Evolutionary conservation across 2,797 vertebrate genomes (phyloP).

Genomic region (Acridotheres tristis): DNA sequence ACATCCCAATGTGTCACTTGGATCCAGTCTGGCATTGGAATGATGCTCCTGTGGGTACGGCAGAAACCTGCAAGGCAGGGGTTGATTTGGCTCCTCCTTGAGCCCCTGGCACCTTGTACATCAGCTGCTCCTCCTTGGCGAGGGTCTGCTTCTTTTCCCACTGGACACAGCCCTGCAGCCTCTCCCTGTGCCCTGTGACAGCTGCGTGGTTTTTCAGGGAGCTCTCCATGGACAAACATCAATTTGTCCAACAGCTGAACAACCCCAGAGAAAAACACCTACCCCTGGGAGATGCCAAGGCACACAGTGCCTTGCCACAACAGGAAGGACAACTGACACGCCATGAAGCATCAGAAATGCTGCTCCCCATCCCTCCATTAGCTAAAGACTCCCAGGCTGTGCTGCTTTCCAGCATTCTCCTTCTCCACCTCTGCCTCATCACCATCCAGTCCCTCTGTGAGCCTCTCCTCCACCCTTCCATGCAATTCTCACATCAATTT

Average conservation of each 20-base stretch:
- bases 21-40: neutral
- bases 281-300: neutral
- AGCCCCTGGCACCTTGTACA: neutral
- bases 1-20: neutral
- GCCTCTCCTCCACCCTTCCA: neutral
- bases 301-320: fast-evolving
- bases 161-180: neutral
- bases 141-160: neutral
- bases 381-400: neutral
- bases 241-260: fast-evolving
- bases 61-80: neutral
- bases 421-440: neutral
- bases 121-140: fast-evolving
- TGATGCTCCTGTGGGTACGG: neutral
- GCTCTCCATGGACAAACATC: neutral
- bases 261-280: neutral
- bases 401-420: neutral
- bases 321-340: fast-evolving
- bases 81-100: neutral
- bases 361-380: neutral
- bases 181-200: neutral
- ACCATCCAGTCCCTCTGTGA: neutral
- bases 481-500: neutral
- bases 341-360: neutral
- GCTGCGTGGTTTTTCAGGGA: neutral